Evolutionary conservation across 2,113 vertebrate genomes (phyloP), one percentile per base, ranked within the genome.

Genomic region (Cisticola juncidis): DNA sequence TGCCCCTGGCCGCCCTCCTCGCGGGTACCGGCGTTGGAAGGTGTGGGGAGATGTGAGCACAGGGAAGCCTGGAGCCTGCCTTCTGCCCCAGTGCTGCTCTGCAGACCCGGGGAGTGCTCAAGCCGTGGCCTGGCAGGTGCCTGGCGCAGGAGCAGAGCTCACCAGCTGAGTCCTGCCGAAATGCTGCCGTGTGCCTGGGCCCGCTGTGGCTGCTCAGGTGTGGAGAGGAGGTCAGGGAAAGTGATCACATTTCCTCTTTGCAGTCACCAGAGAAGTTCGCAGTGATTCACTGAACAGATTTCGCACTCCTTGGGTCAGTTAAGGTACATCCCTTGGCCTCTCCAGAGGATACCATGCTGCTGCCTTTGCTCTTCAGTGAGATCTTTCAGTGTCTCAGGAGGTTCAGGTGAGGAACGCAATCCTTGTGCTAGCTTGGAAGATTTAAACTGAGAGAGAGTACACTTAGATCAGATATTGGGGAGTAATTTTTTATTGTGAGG

Each of bases 1-100:
- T 42, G 29, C 40, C 13, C 36, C 28, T 3, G 6, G 6, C 64
- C 6, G 4, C 42, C 1, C 1, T 42, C 19, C 36, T 45, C 12
- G 16, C 0, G 0, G 11, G 4, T 8, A 29, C 44, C 9, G 2
- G 60, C 1, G 0, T 0, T 56, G 40, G 81, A 22, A 35, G 23
- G 19, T 0, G 7, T 25, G 51, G 38, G 57, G 23, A 84, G 42
- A 11, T 23, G n/a, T 5, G 48, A 66, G 38, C 54, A 35, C 64
- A 10, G 3, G 53, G 33, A 35, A 66, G 42, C 42, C 36, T 53
- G n/a, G 50, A 40, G 45, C 57, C 65, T 79, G 83, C 25, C 40
- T 54, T 22, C 31, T 74, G 65, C 56, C 60, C 33, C 0, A 1
- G 0, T 2, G 6, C 68, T 58, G 58, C 84, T 57, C 42, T 4